Base-by-base conservation (phyloP, 2,888 invertebrate genomes). In the Copidosoma aretas region DNA sequence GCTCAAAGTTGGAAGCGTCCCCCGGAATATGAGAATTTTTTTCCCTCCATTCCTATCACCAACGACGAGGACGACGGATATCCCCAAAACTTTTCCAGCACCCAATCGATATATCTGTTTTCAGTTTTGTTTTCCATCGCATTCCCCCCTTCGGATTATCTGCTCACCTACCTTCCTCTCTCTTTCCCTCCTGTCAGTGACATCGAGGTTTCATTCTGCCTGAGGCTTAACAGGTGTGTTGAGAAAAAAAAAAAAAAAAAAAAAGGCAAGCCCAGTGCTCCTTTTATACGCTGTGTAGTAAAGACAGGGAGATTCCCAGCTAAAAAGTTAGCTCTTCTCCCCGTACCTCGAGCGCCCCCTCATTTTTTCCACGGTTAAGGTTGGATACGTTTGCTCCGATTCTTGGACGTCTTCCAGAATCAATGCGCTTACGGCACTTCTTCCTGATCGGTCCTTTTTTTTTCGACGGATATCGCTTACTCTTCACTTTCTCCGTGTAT, bases 381-480 rank as follows among this genome's bases (percentile, higher is more conserved):
- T 10, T 32, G 56, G 22, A 17, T 10, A 1, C 19, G n/a, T 14
- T 52, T 41, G 39, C 43, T 41, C 25, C 21, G 43, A 17, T 39
- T 22, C 24, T 61, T 71, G 67, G 71, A 68, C 61, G 46, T 52
- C 59, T 67, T 71, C 71, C 67, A 71, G 64, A 71, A 67, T 71
- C 71, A 65, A 71, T 71, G 71, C 24, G 25, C 63, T 57, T 56
- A 19, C 39, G 24, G 39, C 21, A 17, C 32, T 59, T 22, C 21
- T 24, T n/a, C 60, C 15, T 22, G 19, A 39, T 22, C 22, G 49
- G 41, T 51, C 46, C 24, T 21, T 39, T 24, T 19, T 51, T 41
- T n/a, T 22, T 41, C 53, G 61, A 22, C 51, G 41, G 60, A 52
- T 60, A 25, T 46, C 46, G 60, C 49, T 60, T 49, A 49, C 49